Conservation (phyloP, 2,113 vertebrate species). For the Zosterops lateralis region DNA sequence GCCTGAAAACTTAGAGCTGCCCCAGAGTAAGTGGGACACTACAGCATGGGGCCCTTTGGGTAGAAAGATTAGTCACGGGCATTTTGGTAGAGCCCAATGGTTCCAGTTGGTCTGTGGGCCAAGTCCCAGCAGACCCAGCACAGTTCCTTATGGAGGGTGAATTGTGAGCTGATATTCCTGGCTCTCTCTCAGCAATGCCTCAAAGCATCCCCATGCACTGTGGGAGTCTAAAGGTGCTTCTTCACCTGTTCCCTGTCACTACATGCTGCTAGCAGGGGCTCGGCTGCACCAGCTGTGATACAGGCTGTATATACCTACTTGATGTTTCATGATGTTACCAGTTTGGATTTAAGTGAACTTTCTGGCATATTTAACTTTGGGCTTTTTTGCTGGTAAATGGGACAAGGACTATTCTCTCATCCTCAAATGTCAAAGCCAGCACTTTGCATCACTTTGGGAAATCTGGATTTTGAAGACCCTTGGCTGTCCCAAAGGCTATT, state of each 20-base stretch:
- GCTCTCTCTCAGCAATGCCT: not conserved
- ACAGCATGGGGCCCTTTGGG: not conserved
- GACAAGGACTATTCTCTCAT: not conserved
- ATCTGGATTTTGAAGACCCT: not conserved
- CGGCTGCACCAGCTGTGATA: not conserved
- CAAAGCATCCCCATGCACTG: not conserved
- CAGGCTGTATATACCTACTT: not conserved
- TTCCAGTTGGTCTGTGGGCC: not conserved
- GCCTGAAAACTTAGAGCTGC: not conserved
- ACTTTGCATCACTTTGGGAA: not conserved
- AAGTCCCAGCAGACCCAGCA: not conserved
- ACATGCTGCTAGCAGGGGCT: not conserved
- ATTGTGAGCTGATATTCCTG: fast-evolving
- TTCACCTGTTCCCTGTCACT: not conserved
- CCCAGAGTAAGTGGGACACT: not conserved
- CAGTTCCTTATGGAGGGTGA: not conserved
- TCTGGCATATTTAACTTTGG: not conserved
- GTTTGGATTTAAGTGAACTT: constrained; percentile 22
- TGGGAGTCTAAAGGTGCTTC: not conserved
- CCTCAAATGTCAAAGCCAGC: not conserved
- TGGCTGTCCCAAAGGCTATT: not conserved
- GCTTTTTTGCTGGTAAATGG: not conserved
- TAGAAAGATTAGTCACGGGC: not conserved
- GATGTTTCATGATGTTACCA: not conserved
- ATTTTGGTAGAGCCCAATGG: not conserved